A percentile compares a stretch with the other conserved stretches of the same genome.
Evolutionary conservation across 2,888 invertebrate genomes (phyloP).

Genomic region (Eubasilissa splendida): DNA sequence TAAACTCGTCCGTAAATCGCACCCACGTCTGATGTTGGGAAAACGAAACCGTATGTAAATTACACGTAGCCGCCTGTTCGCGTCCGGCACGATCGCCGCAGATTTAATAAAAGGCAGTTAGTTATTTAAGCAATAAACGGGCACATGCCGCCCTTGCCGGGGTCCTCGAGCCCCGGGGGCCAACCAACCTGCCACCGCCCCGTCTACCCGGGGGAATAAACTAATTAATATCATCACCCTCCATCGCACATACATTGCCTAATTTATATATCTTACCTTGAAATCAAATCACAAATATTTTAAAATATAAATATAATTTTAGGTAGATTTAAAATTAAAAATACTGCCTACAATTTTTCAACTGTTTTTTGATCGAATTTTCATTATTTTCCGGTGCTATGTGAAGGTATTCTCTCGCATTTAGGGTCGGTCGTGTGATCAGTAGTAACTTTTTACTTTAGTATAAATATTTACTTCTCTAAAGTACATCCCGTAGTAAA

Average conservation of each 20-base stretch:
- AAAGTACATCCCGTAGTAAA: too few relatives aligned
- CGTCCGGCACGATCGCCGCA: slow-evolving; percentile 31
- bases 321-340: not conserved
- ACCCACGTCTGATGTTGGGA: slow-evolving; percentile 8
- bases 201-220: not conserved
- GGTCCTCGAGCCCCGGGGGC: not conserved
- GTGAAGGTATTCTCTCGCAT: not conserved
- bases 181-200: too few relatives aligned
- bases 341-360: not conserved
- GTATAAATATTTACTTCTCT: too few relatives aligned
- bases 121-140: slow-evolving; percentile 40
- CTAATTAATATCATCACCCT: slow-evolving; percentile 27
- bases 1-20: slow-evolving; percentile 1
- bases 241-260: slow-evolving; percentile 7
- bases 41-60: not conserved
- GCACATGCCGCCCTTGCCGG: slow-evolving; percentile 24
- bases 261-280: slow-evolving; percentile 1
- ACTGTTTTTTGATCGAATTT: not conserved
- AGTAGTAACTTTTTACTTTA: too few relatives aligned
- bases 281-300: not conserved
- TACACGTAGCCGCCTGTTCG: slow-evolving; percentile 5
- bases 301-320: too few relatives aligned
- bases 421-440: too few relatives aligned
- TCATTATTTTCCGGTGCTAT: not conserved
- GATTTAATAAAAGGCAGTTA: slow-evolving; percentile 51